Base-by-base conservation (phyloP, 2,797 vertebrate species). In the Phoxinus dragarum region DNA sequence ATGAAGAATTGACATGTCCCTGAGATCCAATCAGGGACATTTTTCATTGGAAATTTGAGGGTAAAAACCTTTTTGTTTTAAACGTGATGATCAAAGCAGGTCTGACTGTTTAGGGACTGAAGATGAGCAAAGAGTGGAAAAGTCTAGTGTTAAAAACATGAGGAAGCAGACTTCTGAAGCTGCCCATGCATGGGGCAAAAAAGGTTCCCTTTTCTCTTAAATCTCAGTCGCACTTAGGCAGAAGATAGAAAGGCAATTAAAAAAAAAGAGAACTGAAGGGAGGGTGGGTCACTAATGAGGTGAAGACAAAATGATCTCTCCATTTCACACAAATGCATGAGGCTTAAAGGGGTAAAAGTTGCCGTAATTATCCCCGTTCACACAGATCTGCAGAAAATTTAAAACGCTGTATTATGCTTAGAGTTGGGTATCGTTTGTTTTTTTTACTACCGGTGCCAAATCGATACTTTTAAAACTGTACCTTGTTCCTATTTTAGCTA, bases 271-370 rank as follows among this genome's bases (percentile, higher is more conserved):
- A 52, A 56, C 49, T n/a, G 8, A 7, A 44, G 36, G 42, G 38
- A 85, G 74, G 38, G 73, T 73, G 31, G 80, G 75, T 79, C 12
- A 27, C 34, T 79, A 47, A 44, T 14, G 36, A 16, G 64, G 27
- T 16, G 56, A 61, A 66, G 44, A 34, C 67, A 76, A 85, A 84
- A 54, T 10, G 14, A 7, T 81, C n/a, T 78, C 72, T 86, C 71
- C 34, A 12, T 84, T 86, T 74, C 79, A 87, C 80, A 85, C 42
- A 17, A 85, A 31, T 56, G 69, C n/a, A 54, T 44, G 23, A 75
- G 11, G 56, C 44, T 78, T 73, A 42, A 61, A 47, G 34, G 71
- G 56, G 67, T 54, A 23, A 42, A 40, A 4, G 23, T 6, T 71
- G 21, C 4, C 68, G 17, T 71, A 23, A 12, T 44, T 44, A 44